Conservation (phyloP, 2,113 vertebrate species). For the Dasypus novemcinctus region DNA sequence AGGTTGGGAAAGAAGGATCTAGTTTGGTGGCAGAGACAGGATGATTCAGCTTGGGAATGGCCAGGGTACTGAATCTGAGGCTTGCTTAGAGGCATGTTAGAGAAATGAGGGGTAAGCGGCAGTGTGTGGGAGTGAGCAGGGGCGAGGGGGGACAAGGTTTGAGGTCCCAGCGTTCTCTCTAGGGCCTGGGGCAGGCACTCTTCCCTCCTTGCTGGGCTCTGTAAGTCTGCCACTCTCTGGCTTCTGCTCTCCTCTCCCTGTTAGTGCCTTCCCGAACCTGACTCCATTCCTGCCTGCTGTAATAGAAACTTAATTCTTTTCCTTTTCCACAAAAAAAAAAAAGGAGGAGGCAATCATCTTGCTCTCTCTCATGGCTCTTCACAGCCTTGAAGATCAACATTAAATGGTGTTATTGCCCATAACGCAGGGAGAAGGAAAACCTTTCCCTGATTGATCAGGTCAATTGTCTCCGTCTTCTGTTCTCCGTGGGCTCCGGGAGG, state of each 20-base stretch:
- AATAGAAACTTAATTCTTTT: neutral
- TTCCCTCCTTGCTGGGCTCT: neutral
- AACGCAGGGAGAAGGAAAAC: slow-evolving; percentile 18
- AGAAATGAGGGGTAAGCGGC: neutral
- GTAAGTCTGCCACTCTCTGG: neutral
- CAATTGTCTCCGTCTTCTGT: neutral
- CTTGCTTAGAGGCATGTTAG: neutral
- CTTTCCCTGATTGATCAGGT: neutral
- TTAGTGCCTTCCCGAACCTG: neutral
- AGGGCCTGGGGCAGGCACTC: neutral
- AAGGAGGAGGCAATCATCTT: slow-evolving; percentile 23
- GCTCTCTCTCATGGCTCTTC: neutral
- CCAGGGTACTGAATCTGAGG: neutral
- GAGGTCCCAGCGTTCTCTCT: neutral
- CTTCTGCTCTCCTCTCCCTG: neutral
- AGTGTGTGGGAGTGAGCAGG: neutral
- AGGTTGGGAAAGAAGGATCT: neutral
- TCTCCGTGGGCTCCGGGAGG: neutral
- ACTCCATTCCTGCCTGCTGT: neutral
- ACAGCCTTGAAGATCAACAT: neutral
- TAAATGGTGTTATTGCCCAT: slow-evolving; percentile 33
- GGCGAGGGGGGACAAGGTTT: neutral
- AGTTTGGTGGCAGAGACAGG: neutral
- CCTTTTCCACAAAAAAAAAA: neutral
- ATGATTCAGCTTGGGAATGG: neutral